phyloP scores from a whole-genome alignment of 2,888 invertebrate genomes.

The Isotomurus palustris region DNA sequence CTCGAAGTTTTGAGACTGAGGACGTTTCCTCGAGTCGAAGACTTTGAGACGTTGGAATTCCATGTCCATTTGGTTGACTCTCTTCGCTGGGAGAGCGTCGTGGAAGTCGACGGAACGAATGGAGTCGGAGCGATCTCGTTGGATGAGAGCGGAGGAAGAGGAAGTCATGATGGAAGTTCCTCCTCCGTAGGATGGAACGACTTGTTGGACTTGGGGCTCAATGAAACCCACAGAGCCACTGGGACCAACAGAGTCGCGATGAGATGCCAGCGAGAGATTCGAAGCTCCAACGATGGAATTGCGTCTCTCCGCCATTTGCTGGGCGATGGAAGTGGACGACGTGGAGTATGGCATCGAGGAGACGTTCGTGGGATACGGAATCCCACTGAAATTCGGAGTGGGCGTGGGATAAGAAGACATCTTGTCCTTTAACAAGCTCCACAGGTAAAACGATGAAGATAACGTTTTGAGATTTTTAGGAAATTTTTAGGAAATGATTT shows the following conservation, averaged over 20 bases:
- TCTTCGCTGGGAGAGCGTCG: conserved; percentile 13
- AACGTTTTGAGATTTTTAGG: not conserved
- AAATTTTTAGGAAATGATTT: not conserved
- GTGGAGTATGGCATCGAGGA: conserved; percentile 10
- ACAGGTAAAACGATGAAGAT: not conserved
- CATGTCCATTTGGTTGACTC: conserved; percentile 34
- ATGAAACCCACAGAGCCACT: not conserved
- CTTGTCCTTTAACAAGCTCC: not conserved
- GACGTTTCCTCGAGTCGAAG: conserved; percentile 28
- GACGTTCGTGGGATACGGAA: conserved; percentile 13
- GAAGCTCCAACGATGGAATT: not conserved
- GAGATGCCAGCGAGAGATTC: not conserved
- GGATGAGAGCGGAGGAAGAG: not conserved
- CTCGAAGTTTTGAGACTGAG: conserved; percentile 26
- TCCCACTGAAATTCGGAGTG: conserved; percentile 19
- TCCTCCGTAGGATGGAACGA: not conserved
- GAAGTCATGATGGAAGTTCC: too few species aligned
- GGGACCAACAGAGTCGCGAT: not conserved
- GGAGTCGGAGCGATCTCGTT: conserved; percentile 5
- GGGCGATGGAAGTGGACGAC: not conserved
- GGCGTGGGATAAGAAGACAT: conserved; percentile 15
- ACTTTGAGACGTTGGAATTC: conserved; percentile 32
- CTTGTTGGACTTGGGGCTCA: not conserved
- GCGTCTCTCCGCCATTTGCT: not conserved
- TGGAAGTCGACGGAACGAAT: conserved; percentile 12